A percentile compares a stretch with the other conserved stretches of the same genome.
Conservation (phyloP, 2,888 invertebrate genomes). For the Leptothorax acervorum region DNA sequence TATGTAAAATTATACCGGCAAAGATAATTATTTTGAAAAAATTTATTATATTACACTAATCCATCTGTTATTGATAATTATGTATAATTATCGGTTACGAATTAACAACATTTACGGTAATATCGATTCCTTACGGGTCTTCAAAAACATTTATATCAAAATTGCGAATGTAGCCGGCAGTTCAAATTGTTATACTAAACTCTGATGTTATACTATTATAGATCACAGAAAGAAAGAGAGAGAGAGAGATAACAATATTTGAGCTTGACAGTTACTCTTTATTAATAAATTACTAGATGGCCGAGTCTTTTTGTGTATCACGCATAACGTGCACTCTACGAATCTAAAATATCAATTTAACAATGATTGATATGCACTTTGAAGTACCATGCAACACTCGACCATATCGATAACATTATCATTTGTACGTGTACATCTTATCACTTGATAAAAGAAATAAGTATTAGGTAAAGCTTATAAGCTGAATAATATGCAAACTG, state of each 20-base stretch:
- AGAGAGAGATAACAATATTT: neutral
- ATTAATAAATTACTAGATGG: neutral
- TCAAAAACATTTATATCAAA: neutral
- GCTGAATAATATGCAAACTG: neutral
- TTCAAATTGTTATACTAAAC: neutral
- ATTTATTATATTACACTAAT: too few species aligned
- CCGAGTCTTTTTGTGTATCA: neutral
- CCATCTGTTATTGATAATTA: too few species aligned
- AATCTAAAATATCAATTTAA: slow-evolving; percentile 2
- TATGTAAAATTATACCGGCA: too few species aligned
- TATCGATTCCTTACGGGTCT: too few species aligned
- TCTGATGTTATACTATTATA: neutral
- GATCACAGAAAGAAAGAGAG: neutral
- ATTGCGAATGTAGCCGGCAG: neutral
- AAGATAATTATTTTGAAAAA: too few species aligned
- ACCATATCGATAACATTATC: neutral
- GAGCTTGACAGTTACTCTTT: neutral
- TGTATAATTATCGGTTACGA: neutral
- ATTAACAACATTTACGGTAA: neutral
- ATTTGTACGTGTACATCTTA: slow-evolving; percentile 5
- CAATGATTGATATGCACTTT: neutral
- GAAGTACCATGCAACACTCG: neutral
- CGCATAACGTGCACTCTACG: neutral
- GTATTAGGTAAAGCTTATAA: neutral
- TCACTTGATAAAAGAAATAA: slow-evolving; percentile 11